phyloP scores from a whole-genome alignment of 2,113 vertebrate species.

The Furnarius figulus region DNA sequence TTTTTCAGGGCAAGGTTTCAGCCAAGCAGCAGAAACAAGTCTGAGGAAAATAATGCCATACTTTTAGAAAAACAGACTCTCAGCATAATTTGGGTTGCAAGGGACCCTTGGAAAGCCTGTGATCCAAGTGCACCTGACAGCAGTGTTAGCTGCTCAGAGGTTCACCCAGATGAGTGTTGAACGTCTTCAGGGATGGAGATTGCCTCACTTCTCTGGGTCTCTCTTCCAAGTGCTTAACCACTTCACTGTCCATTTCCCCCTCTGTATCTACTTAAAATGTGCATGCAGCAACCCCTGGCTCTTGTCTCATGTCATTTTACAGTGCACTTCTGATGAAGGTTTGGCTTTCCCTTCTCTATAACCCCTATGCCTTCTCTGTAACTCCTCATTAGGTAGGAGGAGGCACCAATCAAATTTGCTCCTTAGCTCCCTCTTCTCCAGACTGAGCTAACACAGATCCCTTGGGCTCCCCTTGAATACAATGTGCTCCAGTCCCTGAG shows the following conservation, averaged over 20 bases:
- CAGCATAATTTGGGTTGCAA: not conserved
- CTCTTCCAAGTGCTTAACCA: not conserved
- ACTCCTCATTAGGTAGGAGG: not conserved
- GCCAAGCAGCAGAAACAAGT: not conserved
- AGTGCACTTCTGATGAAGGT: not conserved
- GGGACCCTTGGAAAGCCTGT: not conserved
- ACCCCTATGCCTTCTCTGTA: not conserved
- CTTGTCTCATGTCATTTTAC: not conserved
- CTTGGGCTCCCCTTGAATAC: not conserved
- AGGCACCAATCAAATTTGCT: not conserved
- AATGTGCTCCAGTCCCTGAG: not conserved
- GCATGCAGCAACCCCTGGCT: rapidly evolving
- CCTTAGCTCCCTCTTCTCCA: not conserved
- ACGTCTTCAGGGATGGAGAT: not conserved
- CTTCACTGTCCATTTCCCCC: not conserved
- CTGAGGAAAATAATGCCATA: not conserved
- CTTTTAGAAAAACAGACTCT: not conserved
- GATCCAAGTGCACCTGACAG: not conserved
- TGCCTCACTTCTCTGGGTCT: not conserved
- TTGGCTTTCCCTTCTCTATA: not conserved
- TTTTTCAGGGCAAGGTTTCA: not conserved
- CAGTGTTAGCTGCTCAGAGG: not conserved
- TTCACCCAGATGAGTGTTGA: not conserved
- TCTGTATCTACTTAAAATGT: not conserved
- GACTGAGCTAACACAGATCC: not conserved